Evolutionary conservation across 2,113 vertebrate species (phyloP).

Genomic region (Coracopsis vasa): DNA sequence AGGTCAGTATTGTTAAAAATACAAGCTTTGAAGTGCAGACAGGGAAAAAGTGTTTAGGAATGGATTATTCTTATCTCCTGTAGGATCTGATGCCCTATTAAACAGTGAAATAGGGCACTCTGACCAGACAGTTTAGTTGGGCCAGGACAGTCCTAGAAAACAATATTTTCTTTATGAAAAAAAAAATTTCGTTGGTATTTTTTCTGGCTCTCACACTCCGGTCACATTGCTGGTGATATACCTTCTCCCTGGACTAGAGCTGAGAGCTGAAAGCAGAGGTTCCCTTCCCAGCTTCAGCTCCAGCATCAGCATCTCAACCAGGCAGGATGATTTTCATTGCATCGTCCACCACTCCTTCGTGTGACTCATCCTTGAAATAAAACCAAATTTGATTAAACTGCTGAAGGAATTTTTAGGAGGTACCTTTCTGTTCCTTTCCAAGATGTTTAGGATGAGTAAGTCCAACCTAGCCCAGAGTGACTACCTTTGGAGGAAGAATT

Average conservation of each 20-base stretch:
- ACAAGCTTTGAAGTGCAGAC: not conserved
- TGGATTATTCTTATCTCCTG: not conserved
- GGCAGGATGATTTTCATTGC: not conserved
- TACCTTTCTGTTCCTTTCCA: not conserved
- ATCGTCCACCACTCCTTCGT: not conserved
- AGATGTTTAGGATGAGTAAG: not conserved
- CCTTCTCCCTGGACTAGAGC: not conserved
- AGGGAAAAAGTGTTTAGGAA: not conserved
- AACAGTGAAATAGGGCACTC: not conserved
- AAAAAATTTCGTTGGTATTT: not conserved
- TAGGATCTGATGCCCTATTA: not conserved
- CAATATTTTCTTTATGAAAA: not conserved
- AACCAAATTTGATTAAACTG: not conserved
- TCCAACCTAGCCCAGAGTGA: not conserved
- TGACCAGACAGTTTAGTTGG: not conserved
- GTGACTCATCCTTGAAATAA: not conserved
- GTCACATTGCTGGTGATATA: not conserved
- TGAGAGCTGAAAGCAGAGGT: not conserved
- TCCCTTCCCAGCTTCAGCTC: not conserved
- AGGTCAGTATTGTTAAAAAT: not conserved
- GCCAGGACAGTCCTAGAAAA: not conserved
- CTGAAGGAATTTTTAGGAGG: not conserved
- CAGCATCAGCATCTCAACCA: not conserved
- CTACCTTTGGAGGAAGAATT: not conserved
- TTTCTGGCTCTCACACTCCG: not conserved